phyloP scores from a whole-genome alignment of 2,888 invertebrate species.

The Steromphala cineraria region DNA sequence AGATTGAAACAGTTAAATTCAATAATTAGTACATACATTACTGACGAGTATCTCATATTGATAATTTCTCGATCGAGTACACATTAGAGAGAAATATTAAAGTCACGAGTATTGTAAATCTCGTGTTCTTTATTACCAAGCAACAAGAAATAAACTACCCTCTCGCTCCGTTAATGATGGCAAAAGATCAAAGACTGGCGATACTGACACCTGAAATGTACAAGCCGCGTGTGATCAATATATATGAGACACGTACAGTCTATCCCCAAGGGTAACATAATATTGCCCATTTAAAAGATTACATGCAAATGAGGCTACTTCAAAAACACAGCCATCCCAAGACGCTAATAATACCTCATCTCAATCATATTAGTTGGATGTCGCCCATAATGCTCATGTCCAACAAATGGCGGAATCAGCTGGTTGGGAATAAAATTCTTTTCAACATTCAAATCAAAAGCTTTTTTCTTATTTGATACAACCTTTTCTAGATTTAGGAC shows the following conservation, averaged over 20 bases:
- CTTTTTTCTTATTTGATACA: too few species aligned
- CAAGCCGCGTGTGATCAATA: conserved; percentile 1
- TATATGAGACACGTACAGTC: neutral
- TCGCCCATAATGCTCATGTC: too few species aligned
- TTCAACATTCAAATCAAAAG: too few species aligned
- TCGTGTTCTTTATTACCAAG: neutral
- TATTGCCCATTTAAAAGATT: conserved; percentile 15
- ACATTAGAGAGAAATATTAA: neutral
- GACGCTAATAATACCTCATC: neutral
- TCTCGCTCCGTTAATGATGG: neutral
- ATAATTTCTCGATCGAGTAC: too few species aligned
- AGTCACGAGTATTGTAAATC: neutral
- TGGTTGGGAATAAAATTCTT: too few species aligned
- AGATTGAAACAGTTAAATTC: too few species aligned
- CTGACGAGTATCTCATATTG: too few species aligned
- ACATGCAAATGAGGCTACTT: conserved; percentile 4
- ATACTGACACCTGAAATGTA: neutral
- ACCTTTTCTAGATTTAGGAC: too few species aligned
- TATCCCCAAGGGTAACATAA: conserved; percentile 9
- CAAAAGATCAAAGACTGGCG: neutral
- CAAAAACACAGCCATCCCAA: neutral
- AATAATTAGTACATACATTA: too few species aligned
- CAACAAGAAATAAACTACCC: neutral
- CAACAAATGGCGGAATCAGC: too few species aligned
- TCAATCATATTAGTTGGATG: neutral